Percentiles rank a stretch among this genome's conserved stretches.
phyloP scores from a whole-genome alignment of 2,888 invertebrate genomes.

The Prostheceraeus crozeri region DNA sequence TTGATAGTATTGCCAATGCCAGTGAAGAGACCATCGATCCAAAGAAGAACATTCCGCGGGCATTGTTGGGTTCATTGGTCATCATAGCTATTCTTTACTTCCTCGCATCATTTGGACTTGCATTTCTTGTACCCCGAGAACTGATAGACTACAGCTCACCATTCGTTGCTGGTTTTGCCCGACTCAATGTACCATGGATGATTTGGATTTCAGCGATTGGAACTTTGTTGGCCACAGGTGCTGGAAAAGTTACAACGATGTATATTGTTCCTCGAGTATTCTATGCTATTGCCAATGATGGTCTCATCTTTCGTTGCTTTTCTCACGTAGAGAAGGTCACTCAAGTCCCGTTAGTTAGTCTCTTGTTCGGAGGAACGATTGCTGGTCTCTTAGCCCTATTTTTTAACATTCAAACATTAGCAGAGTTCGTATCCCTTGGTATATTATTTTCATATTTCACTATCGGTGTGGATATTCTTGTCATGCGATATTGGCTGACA shows the following conservation, averaged over 20 bases:
- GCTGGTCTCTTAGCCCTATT: slow-evolving; percentile 32
- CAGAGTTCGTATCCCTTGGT: slow-evolving; percentile 36
- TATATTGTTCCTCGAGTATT: slow-evolving; percentile 36
- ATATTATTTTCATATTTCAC: slow-evolving; percentile 36
- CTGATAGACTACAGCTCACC: slow-evolving; percentile 33
- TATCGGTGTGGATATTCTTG: slow-evolving; percentile 35
- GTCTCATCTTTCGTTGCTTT: slow-evolving; percentile 35
- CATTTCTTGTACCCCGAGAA: slow-evolving; percentile 31
- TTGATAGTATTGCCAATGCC: slow-evolving; percentile 37
- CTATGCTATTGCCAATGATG: slow-evolving; percentile 38
- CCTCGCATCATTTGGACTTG: slow-evolving; percentile 31
- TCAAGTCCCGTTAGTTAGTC: slow-evolving; percentile 30
- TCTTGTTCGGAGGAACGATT: slow-evolving; percentile 32
- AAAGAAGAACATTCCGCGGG: slow-evolving; percentile 31
- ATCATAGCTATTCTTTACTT: slow-evolving; percentile 36
- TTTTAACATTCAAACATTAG: slow-evolving; percentile 35
- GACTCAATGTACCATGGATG: not conserved
- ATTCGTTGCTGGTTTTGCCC: slow-evolving; percentile 33
- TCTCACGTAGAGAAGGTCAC: slow-evolving; percentile 26
- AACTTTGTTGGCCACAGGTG: slow-evolving; percentile 37
- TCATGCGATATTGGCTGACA: slow-evolving; percentile 36
- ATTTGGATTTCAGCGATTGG: slow-evolving; percentile 33
- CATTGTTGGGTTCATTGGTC: slow-evolving; percentile 32
- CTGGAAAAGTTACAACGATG: slow-evolving; percentile 33
- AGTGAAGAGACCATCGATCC: slow-evolving; percentile 38